Conservation (phyloP, 2,797 vertebrate genomes). For the Chelidonichthys spinosus region DNA sequence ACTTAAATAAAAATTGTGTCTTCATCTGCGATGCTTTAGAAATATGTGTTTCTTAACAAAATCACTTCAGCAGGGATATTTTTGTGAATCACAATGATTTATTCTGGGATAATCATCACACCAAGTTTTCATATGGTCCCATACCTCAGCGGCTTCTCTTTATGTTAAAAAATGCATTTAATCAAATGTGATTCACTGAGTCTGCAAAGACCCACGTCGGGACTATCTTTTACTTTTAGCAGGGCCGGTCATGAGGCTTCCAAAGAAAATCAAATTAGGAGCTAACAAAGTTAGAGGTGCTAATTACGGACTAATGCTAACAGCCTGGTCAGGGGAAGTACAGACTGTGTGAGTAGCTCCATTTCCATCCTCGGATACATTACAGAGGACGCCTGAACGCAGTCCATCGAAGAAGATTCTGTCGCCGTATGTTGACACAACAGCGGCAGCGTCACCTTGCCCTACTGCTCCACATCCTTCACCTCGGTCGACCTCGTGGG, state of each 20-base stretch:
- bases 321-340: slow-evolving; percentile 22
- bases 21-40: too few species aligned
- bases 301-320: slow-evolving; percentile 72
- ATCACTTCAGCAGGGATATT: too few species aligned
- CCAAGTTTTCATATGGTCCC: too few species aligned
- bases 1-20: too few species aligned
- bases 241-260: slow-evolving; percentile 65
- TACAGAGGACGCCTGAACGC: background rate
- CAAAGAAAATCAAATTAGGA: slow-evolving; percentile 71
- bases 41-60: too few species aligned
- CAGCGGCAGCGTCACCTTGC: background rate
- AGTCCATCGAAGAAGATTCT: too few species aligned
- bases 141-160: background rate
- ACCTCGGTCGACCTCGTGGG: background rate
- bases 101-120: too few species aligned
- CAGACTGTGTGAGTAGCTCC: background rate
- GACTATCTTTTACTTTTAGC: slow-evolving; percentile 25
- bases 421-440: background rate
- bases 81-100: too few species aligned
- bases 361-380: background rate
- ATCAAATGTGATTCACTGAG: slow-evolving; percentile 18
- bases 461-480: background rate
- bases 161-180: background rate
- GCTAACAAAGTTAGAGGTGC: slow-evolving; percentile 77
- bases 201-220: slow-evolving; percentile 13